Percentiles rank a stretch among this genome's conserved stretches.
Evolutionary conservation across 53 echinoderm and acorn worm genomes (phyloP).

Genomic region (Holothuria scabra): DNA sequence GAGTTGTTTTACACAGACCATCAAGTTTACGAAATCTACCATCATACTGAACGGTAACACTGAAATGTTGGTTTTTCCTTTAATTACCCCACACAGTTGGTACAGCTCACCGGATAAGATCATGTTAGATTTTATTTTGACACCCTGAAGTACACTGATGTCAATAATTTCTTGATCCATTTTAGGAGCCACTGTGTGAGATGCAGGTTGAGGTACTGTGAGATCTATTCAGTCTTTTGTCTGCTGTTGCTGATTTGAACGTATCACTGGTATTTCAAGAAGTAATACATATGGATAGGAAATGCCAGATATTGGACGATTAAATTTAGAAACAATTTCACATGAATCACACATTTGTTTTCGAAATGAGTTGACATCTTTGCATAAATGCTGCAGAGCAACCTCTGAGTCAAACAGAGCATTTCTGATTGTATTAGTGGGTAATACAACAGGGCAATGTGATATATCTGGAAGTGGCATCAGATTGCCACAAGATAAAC

Average conservation of each 20-base stretch:
- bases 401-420: constrained; percentile 1
- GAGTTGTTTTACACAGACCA: too few species aligned
- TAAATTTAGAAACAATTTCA: constrained; percentile 3
- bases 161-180: too few species aligned
- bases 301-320: background rate
- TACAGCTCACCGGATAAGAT: too few species aligned
- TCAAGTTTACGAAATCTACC: too few species aligned
- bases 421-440: constrained; percentile 12
- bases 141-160: too few species aligned
- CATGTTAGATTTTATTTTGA: too few species aligned
- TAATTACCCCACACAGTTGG: too few species aligned
- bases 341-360: background rate
- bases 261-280: background rate
- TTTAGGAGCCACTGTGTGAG: too few species aligned
- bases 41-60: too few species aligned
- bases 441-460: background rate
- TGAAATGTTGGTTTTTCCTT: too few species aligned
- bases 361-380: background rate
- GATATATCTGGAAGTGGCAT: constrained; percentile 24
- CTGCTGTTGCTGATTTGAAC: background rate
- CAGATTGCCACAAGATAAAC: constrained; percentile 4
- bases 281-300: background rate
- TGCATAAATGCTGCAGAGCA: constrained; percentile 4
- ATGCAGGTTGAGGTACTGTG: too few species aligned
- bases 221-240: too few species aligned